Evolutionary conservation across 2,888 invertebrate genomes (phyloP).

Genomic region (Trichogramma evanescens): DNA sequence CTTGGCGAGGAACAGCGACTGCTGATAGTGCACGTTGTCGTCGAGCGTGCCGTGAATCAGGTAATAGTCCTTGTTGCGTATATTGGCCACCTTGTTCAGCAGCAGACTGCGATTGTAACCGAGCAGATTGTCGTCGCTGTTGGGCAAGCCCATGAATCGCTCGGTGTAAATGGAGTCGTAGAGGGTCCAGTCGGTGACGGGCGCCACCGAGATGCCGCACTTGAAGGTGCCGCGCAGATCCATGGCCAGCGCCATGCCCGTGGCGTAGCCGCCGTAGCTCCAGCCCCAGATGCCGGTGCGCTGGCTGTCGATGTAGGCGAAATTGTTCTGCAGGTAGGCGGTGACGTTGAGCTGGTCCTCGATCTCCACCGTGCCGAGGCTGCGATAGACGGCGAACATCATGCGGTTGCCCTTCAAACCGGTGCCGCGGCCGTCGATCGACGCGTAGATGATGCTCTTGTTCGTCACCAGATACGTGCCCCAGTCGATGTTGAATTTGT

Average conservation of each 20-base stretch:
- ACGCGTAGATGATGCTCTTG: constrained; percentile 77
- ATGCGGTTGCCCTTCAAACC: constrained; percentile 78
- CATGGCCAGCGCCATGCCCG: constrained; percentile 77
- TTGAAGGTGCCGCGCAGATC: constrained; percentile 72
- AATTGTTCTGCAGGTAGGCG: constrained; percentile 60
- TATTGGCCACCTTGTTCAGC: constrained; percentile 59
- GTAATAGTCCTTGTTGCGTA: constrained; percentile 69
- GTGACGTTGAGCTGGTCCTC: constrained; percentile 84
- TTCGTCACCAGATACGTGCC: constrained; percentile 79
- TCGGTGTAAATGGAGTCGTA: constrained; percentile 98
- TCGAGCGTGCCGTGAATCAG: constrained; percentile 91
- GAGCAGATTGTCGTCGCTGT: constrained; percentile 58
- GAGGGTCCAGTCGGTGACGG: constrained; percentile 92
- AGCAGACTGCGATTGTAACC: constrained; percentile 75
- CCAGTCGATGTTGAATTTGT: constrained; percentile 80
- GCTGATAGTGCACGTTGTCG: constrained; percentile 96
- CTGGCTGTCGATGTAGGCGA: constrained; percentile 68
- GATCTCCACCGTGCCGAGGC: constrained; percentile 83
- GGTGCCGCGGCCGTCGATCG: constrained; percentile 86
- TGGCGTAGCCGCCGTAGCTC: constrained; percentile 96
- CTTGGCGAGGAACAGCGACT: constrained; percentile 85
- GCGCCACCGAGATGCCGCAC: constrained; percentile 92
- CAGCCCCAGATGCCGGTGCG: constrained; percentile 95
- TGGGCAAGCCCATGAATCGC: constrained; percentile 87
- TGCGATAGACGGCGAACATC: constrained; percentile 73